phyloP scores from a whole-genome alignment of 2,888 invertebrate genomes.

The Acheta domesticus region DNA sequence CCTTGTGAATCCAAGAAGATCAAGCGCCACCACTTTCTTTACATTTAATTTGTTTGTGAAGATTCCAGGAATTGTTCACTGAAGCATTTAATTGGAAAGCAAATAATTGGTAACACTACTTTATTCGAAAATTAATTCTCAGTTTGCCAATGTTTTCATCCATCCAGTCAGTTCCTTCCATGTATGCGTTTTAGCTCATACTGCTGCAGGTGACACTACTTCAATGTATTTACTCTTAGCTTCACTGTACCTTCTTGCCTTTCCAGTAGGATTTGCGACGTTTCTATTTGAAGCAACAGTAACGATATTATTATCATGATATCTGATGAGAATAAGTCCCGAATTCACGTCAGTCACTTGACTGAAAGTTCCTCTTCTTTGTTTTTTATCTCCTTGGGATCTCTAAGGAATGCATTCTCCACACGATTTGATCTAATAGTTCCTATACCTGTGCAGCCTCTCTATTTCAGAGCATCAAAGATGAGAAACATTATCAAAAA shows the following conservation, averaged over 20 bases:
- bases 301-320: not conserved
- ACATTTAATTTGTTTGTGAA: not conserved
- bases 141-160: not conserved
- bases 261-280: not conserved
- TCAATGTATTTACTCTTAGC: not conserved
- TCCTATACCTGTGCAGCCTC: too few species aligned
- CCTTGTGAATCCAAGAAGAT: not conserved
- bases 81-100: not conserved
- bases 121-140: not conserved
- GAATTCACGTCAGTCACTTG: not conserved
- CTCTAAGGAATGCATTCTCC: too few species aligned
- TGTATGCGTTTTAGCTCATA: not conserved
- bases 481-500: too few species aligned
- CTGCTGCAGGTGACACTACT: not conserved
- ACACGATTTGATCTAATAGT: too few species aligned
- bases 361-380: not conserved
- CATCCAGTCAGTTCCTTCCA: not conserved
- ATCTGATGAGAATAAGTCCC: not conserved
- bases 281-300: not conserved
- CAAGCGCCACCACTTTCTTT: not conserved
- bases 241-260: not conserved
- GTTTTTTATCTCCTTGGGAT: not conserved
- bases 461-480: too few species aligned
- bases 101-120: not conserved
- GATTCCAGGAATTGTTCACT: not conserved